phyloP scores from a whole-genome alignment of 2,888 invertebrate species.

The Emmelina monodactyla region DNA sequence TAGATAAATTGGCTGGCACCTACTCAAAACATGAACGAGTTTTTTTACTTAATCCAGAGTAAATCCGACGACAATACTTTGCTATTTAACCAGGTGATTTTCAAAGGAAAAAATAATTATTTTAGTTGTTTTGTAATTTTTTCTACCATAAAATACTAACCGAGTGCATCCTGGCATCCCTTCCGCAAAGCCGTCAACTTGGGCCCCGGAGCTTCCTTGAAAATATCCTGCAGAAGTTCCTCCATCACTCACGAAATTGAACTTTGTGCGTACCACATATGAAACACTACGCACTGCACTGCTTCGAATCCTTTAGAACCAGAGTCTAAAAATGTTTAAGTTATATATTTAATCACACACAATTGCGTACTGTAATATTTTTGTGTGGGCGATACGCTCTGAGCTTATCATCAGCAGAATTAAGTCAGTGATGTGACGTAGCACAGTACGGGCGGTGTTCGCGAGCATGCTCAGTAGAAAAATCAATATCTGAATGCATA shows the following conservation, averaged over 20 bases:
- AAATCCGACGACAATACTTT: too few species aligned
- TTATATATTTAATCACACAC: neutral
- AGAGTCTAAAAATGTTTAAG: conserved; percentile 9
- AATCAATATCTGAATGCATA: conserved; percentile 43
- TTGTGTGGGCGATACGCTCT: neutral
- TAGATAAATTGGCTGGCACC: too few species aligned
- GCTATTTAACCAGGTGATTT: too few species aligned
- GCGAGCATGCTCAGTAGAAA: conserved; percentile 55
- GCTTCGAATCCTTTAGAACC: conserved; percentile 8
- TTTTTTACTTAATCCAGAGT: too few species aligned
- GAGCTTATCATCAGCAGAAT: neutral
- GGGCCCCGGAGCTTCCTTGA: conserved; percentile 83
- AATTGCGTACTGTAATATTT: conserved; percentile 9
- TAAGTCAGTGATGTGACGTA: conserved; percentile 27
- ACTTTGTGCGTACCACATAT: neutral
- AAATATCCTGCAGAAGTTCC: conserved; percentile 83
- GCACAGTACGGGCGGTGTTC: too few species aligned
- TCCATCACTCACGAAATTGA: conserved; percentile 69
- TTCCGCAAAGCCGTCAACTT: conserved; percentile 79
- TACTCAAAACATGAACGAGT: too few species aligned
- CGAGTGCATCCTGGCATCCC: conserved; percentile 86
- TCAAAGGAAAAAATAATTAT: too few species aligned
- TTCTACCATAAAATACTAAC: too few species aligned
- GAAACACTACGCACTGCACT: conserved; percentile 1
- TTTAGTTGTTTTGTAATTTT: too few species aligned